phyloP scores from a whole-genome alignment of 2,113 vertebrate species.

The Felis chaus region DNA sequence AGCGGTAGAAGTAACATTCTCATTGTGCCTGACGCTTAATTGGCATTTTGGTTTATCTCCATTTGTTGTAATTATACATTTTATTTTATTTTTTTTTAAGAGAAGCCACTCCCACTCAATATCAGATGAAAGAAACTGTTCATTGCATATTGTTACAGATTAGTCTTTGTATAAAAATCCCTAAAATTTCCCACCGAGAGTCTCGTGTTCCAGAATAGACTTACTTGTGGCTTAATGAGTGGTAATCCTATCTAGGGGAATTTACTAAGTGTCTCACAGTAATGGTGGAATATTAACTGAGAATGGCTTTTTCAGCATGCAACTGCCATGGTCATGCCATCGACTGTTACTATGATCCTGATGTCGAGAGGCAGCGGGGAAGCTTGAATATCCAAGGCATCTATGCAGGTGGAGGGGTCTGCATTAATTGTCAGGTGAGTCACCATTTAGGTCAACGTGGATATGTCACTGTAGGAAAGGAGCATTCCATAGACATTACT shows the following conservation, averaged over 20 bases:
- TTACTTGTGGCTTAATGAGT: neutral
- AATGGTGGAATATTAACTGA: slow-evolving; percentile 21
- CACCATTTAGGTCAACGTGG: slow-evolving; percentile 65
- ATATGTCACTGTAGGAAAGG: neutral
- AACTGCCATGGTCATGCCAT: slow-evolving; percentile 94
- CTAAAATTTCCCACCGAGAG: neutral
- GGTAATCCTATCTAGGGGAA: neutral
- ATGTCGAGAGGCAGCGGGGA: slow-evolving; percentile 86
- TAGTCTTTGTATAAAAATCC: neutral
- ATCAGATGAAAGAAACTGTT: neutral
- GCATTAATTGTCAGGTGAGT: slow-evolving; percentile 95
- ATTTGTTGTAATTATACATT: neutral
- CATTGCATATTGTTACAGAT: neutral
- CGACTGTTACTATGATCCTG: slow-evolving; percentile 94
- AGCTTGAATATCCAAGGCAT: slow-evolving; percentile 91
- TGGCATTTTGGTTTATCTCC: neutral
- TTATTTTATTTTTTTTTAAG: neutral
- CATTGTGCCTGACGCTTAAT: neutral
- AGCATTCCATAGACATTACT: neutral
- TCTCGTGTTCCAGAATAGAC: neutral
- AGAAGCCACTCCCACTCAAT: neutral
- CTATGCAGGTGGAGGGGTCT: slow-evolving; percentile 94
- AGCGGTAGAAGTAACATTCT: neutral
- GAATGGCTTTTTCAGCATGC: slow-evolving; percentile 86
- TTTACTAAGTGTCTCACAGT: neutral